Evolutionary conservation across 1,140 invertebrate genomes (phyloP).

Genomic region (Megathymus violae): DNA sequence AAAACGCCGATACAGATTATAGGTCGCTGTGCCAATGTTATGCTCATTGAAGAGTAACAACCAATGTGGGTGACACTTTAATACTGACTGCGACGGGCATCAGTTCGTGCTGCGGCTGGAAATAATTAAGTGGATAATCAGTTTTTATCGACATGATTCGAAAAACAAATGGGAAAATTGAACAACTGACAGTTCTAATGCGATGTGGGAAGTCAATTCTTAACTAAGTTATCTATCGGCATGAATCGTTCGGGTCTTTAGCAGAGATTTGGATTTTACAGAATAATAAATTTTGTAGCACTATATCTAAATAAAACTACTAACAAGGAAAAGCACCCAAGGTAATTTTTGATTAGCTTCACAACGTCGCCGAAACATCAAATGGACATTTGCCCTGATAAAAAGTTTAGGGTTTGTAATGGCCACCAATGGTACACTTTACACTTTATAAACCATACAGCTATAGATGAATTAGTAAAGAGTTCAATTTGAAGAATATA

Average conservation of each 20-base stretch:
- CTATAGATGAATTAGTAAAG: constrained; percentile 49
- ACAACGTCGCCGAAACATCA: constrained; percentile 83
- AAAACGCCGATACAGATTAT: constrained; percentile 63
- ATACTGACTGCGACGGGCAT: not conserved
- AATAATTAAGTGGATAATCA: constrained; percentile 43
- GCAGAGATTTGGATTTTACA: constrained; percentile 50
- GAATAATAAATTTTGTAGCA: constrained; percentile 51
- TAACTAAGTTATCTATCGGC: constrained; percentile 72
- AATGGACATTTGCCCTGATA: constrained; percentile 82
- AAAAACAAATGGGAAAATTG: constrained; percentile 63
- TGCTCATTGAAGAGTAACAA: constrained; percentile 81
- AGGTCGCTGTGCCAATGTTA: constrained; percentile 78
- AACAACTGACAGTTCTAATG: constrained; percentile 76
- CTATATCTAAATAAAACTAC: constrained; percentile 46
- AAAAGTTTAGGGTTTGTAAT: constrained; percentile 83
- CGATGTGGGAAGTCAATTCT: constrained; percentile 74
- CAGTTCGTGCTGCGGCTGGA: constrained; percentile 1
- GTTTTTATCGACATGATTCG: constrained; percentile 44
- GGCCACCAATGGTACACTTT: constrained; percentile 82
- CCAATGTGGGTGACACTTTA: constrained; percentile 23
- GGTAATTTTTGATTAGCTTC: constrained; percentile 71
- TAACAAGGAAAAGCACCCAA: constrained; percentile 55
- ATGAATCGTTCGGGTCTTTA: constrained; percentile 57
- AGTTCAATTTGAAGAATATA: constrained; percentile 51
- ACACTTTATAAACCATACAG: constrained; percentile 65